Evolutionary conservation across 2,797 vertebrate genomes (phyloP).

Genomic region (Myripristis murdjan): DNA sequence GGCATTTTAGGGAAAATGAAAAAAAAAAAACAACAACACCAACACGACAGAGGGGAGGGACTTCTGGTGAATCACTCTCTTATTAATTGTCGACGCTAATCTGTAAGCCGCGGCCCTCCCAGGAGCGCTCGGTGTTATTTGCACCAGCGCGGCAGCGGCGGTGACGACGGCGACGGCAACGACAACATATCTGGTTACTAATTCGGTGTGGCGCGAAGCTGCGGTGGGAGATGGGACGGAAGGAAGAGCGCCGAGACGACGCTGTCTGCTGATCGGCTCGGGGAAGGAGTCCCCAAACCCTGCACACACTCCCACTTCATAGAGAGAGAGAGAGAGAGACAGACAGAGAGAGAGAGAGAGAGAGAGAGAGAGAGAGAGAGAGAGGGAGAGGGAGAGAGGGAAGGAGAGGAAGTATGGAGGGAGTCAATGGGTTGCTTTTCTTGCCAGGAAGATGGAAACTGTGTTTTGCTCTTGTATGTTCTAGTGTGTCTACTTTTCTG

Average conservation of each 20-base stretch:
- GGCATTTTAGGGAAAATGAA: too few species aligned
- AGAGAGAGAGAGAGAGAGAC: conserved; percentile 20
- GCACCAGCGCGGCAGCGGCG: conserved; percentile 55
- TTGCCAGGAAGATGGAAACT: too few species aligned
- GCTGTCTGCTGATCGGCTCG: conserved; percentile 65
- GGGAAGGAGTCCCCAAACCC: conserved; percentile 51
- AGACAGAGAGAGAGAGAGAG: background rate
- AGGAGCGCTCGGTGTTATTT: conserved; percentile 71
- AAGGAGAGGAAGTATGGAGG: conserved; percentile 52
- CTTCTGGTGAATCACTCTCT: conserved; percentile 48
- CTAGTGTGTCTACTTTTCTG: too few species aligned
- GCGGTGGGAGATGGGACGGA: conserved; percentile 68
- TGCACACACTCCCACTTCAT: conserved; percentile 52
- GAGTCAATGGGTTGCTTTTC: too few species aligned
- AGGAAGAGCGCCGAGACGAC: conserved; percentile 22
- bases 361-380: conserved; percentile 1
- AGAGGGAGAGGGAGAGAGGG: conserved; percentile 24
- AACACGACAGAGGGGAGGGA: conserved; percentile 24
- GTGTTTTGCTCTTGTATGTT: too few species aligned
- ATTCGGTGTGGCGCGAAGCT: conserved; percentile 71
- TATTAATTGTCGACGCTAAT: conserved; percentile 80
- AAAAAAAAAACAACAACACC: too few species aligned
- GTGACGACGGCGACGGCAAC: conserved; percentile 50
- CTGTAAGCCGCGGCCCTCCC: conserved; percentile 71
- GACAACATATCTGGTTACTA: conserved; percentile 77